phyloP scores from a whole-genome alignment of 2,113 vertebrate species.

The Geothlypis trichas region DNA sequence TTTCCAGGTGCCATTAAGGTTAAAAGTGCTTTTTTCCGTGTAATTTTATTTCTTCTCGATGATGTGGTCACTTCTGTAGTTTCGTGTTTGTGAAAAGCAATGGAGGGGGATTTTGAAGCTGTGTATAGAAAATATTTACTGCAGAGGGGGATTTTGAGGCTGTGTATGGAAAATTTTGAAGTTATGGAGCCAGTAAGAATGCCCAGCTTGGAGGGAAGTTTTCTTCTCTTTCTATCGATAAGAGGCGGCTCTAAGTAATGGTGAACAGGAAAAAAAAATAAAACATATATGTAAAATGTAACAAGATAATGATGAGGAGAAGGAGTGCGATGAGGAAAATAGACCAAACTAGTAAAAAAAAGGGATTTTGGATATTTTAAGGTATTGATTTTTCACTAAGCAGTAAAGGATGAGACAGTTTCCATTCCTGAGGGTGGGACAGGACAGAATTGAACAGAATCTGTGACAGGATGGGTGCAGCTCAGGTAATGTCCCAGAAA shows the following conservation, averaged over 20 bases:
- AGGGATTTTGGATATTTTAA: background rate
- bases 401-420: background rate
- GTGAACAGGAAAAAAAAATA: background rate
- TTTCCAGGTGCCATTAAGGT: background rate
- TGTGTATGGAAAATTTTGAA: background rate
- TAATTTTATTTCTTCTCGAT: background rate
- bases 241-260: background rate
- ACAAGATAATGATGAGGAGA: background rate
- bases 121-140: background rate
- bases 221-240: background rate
- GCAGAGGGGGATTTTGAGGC: background rate
- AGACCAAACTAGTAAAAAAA: background rate
- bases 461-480: accelerated
- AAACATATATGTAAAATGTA: background rate
- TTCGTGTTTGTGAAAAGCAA: background rate
- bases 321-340: background rate
- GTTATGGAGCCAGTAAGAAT: background rate
- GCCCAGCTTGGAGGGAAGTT: background rate
- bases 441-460: background rate
- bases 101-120: no score
- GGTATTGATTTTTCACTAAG: background rate
- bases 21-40: background rate
- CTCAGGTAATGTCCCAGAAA: background rate
- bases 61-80: background rate
- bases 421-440: background rate